Conservation (phyloP, 2,797 vertebrate species). For the Gallinago stenura region DNA sequence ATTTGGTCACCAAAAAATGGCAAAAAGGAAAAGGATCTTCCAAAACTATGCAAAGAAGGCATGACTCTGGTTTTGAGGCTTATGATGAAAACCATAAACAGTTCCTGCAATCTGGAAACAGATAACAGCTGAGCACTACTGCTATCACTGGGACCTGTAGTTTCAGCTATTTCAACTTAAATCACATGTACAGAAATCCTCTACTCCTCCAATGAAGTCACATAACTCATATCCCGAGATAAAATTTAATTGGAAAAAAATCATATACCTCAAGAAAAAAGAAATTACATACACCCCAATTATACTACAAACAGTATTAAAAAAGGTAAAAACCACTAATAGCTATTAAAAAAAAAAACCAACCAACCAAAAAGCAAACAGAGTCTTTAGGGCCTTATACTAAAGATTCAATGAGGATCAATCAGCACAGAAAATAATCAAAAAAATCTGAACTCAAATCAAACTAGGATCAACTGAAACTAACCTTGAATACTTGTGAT, state of each 20-base stretch:
- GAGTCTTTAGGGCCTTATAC: background rate
- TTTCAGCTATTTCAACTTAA: background rate
- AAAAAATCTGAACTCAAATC: background rate
- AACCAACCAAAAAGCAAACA: background rate
- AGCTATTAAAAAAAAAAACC: background rate
- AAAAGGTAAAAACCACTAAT: background rate
- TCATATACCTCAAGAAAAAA: background rate
- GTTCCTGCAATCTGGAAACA: background rate
- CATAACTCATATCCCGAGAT: background rate
- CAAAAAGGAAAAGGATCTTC: background rate
- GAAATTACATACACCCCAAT: background rate
- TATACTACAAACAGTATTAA: background rate
- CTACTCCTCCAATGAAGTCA: background rate
- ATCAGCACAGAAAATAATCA: background rate
- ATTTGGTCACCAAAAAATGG: background rate
- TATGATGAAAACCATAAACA: background rate
- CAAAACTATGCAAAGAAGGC: background rate
- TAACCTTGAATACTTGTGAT: conserved; percentile 98
- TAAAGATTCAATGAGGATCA: background rate
- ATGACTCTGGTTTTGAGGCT: background rate
- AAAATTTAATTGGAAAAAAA: background rate
- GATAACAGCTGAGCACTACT: background rate
- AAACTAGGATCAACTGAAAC: conserved; percentile 26
- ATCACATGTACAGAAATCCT: background rate
- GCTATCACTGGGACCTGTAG: background rate